Base-by-base conservation (phyloP, 1,140 invertebrate genomes). In the Eubasilissa regina region DNA sequence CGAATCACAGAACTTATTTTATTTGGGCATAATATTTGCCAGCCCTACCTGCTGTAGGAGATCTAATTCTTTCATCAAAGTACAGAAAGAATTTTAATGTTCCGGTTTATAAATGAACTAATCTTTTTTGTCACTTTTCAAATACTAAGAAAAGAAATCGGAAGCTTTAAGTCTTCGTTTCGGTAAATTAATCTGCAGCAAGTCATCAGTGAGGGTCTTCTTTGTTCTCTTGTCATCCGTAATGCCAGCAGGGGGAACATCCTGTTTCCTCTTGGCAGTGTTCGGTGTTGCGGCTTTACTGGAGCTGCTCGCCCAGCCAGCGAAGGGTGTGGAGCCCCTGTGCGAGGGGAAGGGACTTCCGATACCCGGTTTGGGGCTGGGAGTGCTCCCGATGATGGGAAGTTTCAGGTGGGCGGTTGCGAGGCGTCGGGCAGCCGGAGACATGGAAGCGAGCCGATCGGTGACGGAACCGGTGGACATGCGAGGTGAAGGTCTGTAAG, bases 401-500 rank as follows among this genome's bases (percentile, higher is more conserved):
- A 90, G 87, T 81, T 88, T 74, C 47, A 89, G 81, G 83, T 87
- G 86, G 78, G 88, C 86, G 55, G 86, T 94, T 9, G 96, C 95
- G 12, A 99, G 88, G 84, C 92, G 91, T 84, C 94, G 93, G 0
- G 97, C 98, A 10, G 98, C 98, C 11, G 98, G 98, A 13, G 97
- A 99, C 96, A 99, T 97, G 53, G 93, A 94, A 19, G 93, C 94
- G 44, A 99, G 85, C 44, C 96, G 90, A 78, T 98, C 96, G 15
- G 94, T 91, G 21, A 93, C 90, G 4, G 93, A 93, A 83, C 90
- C 89, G 83, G 89, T 89, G 79, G 89, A 87, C 81, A 84, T 84
- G 80, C 85, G 85, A 45, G 90, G 91, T 11, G 91, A 91, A 15
- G 90, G 91, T 0, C 90, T 91, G 79, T 19, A 87, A 85, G 25